Percentiles rank a stretch among this genome's conserved stretches.
Conservation (phyloP, 2,113 vertebrate genomes). For the Daboia siamensis region DNA sequence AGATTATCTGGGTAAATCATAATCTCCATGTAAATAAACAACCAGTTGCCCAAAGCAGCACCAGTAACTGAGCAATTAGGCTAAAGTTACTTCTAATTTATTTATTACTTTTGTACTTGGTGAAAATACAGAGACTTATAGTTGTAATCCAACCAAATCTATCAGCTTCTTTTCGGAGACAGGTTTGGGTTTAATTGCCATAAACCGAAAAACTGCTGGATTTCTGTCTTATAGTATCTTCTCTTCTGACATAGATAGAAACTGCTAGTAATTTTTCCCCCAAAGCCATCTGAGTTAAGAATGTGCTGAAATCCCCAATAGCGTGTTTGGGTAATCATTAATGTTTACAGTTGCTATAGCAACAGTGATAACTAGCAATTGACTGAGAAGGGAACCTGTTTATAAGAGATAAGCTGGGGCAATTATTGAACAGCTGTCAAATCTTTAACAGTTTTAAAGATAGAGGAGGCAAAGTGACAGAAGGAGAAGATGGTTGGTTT, state of each 20-base stretch:
- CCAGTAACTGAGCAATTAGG: background rate
- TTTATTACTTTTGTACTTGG: background rate
- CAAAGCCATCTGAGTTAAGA: conserved; percentile 39
- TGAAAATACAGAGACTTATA: background rate
- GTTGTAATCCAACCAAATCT: background rate
- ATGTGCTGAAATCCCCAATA: conserved; percentile 25
- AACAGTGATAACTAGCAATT: conserved; percentile 37
- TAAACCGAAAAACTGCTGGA: conserved; percentile 14
- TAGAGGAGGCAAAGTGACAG: conserved; percentile 39
- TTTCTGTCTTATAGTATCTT: conserved; percentile 33
- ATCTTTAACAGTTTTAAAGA: conserved; percentile 36
- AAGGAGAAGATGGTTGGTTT: conserved; percentile 32
- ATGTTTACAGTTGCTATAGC: conserved; percentile 48
- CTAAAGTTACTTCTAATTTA: background rate
- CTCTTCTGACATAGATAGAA: conserved; percentile 40
- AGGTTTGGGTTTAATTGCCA: conserved; percentile 36
- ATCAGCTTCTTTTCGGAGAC: background rate
- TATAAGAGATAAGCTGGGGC: conserved; percentile 58
- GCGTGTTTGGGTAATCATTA: conserved; percentile 18
- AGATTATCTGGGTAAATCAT: background rate
- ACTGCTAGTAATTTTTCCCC: conserved; percentile 39
- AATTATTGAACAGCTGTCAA: conserved; percentile 62
- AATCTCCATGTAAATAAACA: background rate
- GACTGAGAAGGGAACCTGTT: conserved; percentile 52
- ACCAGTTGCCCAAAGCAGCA: background rate